These are phyloP conservation scores for Ormyrus thymus DNA, from an alignment of 2,888 invertebrate genomes.

Conservation along the genomic window DNA sequence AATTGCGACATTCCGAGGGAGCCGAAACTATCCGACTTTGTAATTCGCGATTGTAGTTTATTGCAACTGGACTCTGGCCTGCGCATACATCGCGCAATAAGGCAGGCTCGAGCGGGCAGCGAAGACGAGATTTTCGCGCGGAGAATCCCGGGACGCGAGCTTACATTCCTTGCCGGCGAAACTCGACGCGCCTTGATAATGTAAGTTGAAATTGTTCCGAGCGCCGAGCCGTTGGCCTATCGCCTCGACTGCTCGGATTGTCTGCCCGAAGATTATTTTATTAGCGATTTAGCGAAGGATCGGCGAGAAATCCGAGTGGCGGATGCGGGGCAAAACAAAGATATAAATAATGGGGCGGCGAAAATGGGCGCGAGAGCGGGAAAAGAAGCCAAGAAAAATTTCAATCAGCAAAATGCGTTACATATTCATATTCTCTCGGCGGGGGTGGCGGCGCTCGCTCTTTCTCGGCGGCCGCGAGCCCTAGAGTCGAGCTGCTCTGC, in stretches of 20 bases:
- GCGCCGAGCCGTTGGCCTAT: background rate
- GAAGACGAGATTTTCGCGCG: constrained; percentile 51
- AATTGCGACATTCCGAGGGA: constrained; percentile 74
- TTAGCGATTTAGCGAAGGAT: constrained; percentile 35
- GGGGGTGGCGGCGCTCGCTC: constrained; percentile 19
- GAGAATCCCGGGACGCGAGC: constrained; percentile 28
- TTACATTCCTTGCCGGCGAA: constrained; percentile 49
- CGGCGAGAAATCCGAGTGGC: constrained; percentile 38
- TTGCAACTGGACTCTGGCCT: constrained; percentile 58
- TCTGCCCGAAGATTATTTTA: constrained; percentile 35
- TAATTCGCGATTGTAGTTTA: constrained; percentile 76
- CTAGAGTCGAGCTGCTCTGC: background rate
- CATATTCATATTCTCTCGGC: constrained; percentile 68
- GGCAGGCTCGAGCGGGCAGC: constrained; percentile 23
- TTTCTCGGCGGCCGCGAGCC: background rate
- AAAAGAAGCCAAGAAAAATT: constrained; percentile 71
- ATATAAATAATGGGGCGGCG: constrained; percentile 50
- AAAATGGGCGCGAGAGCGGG: constrained; percentile 51
- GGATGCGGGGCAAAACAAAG: constrained; percentile 44
- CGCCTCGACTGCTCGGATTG: constrained; percentile 6
- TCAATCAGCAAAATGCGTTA: constrained; percentile 74
- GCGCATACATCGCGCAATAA: constrained; percentile 22
- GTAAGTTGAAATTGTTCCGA: constrained; percentile 51
- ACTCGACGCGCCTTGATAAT: constrained; percentile 49
- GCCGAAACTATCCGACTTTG: constrained; percentile 75